A percentile compares a stretch with the other conserved stretches of the same genome.
Conservation (phyloP, 2,797 vertebrate species). For the Danionella dracula region DNA sequence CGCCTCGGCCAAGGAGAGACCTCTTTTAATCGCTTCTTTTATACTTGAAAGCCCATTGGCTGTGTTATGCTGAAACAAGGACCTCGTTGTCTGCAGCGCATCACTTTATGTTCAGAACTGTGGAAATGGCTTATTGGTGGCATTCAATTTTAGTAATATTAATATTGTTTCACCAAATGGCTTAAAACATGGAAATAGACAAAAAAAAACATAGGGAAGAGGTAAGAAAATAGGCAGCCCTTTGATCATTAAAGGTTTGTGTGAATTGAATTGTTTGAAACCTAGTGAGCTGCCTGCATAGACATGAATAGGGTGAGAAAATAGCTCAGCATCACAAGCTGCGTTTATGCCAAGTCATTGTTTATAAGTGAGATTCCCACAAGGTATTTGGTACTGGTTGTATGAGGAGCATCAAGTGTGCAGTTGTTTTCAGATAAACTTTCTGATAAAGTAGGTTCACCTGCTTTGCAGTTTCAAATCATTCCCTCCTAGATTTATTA, state of each 20-base stretch:
- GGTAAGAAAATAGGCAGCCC: conserved; percentile 2
- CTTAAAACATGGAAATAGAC: conserved; percentile 41
- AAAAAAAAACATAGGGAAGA: conserved; percentile 27
- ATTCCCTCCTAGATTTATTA: too few relatives aligned
- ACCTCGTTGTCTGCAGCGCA: conserved; percentile 57
- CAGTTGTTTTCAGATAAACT: too few relatives aligned
- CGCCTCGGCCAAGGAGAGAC: conserved; percentile 77
- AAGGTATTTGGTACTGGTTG: too few relatives aligned
- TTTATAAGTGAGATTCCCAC: too few relatives aligned
- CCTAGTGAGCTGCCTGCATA: not conserved
- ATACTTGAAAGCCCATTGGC: conserved; percentile 72
- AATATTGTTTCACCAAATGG: conserved; percentile 40
- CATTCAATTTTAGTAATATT: not conserved
- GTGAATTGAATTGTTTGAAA: conserved; percentile 27
- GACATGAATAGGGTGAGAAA: not conserved
- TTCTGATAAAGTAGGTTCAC: too few relatives aligned
- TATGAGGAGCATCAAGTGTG: too few relatives aligned
- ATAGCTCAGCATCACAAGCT: not conserved
- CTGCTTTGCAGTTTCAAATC: too few relatives aligned
- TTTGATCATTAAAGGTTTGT: conserved; percentile 17
- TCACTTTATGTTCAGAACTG: conserved; percentile 31
- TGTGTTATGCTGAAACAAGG: conserved; percentile 63
- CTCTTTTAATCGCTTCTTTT: conserved; percentile 69
- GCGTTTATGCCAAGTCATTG: too few relatives aligned
- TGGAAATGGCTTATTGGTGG: conserved; percentile 36